Evolutionary conservation across 2,797 vertebrate genomes (phyloP), one percentile per base, ranked within the genome.

Genomic region (Amblyraja radiata): DNA sequence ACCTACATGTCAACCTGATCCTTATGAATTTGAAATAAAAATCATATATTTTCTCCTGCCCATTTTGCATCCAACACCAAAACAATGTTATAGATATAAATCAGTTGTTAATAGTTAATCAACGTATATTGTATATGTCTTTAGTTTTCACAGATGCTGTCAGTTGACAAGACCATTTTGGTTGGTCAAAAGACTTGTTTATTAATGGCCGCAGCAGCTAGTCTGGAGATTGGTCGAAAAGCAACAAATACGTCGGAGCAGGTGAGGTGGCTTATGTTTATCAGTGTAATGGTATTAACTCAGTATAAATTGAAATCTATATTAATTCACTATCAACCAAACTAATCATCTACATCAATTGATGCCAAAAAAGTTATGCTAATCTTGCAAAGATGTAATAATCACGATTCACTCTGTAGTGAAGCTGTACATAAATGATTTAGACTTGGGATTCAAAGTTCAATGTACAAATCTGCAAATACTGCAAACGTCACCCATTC

Each of bases 161-260:
- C 96, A 94, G 95, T 95, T 93, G 97, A 98, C 95, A 97, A 96
- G 94, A 95, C 95, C 9, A 94, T 98, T 94, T 95, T 99, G 76
- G 95, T 98, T 95, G 96, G 97, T 93, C 98, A 98, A 97, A 99
- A 97, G 97, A 98, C 97, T 0, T 98, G 97, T 94, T 96, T 99
- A 94, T 95, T 99, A 83, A 97, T 99, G 97, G 97, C 97, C 94
- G 96, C 96, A 93, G 97, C 98, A 79, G 94, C 97, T 93, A 96
- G 97, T 95, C 94, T 99, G 94, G 97, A 98, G 93, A 95, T 97
- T 94, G 97, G 96, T 93, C 98, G 97, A 95, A 97, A 94, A 78
- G 94, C 96, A 94, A 93, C 90, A 93, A 93, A 95, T 93, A 94
- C 94, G 90, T 95, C 93, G 90, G 96, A 96, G 93, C 96, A 98